Evolutionary conservation across 1,140 invertebrate species (phyloP), one percentile per base, ranked within the genome.

Genomic region (Euura saliciscinereae): DNA sequence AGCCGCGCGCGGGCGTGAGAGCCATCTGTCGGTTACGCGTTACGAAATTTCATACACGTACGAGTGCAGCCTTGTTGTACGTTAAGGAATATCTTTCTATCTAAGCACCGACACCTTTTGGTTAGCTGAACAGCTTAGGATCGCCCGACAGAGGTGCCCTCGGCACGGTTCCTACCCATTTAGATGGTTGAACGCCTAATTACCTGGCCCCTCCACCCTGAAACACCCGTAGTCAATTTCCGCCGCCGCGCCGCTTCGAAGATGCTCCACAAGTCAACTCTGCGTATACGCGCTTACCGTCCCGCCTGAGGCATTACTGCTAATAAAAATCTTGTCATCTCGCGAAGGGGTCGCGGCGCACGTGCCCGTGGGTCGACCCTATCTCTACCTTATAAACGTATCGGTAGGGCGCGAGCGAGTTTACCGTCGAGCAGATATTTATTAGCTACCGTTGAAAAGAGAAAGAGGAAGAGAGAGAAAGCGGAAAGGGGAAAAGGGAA

Each of bases 281-380:
- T 8, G 10, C 10, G 13, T 11, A 59, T 11, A 59, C 8, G 51
- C 51, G 51, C 10, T 59, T n/a, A n/a, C 51, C 13, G 8, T 59
- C 51, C 8, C 51, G 13, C 51, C 51, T n/a, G 51, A 8, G n/a
- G 45, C 74, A 71, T 78, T 73, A 77, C 72, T 78, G 75, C 71
- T 83, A 82, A 86, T 86, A 85, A 86, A 84, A 86, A 79, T 75
- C 78, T 76, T 83, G 81, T 84, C 84, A 82, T 82, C 79, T 79
- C 8, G 8, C 13, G 13, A 10, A 44, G 66, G 80, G 77, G 74
- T 75, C 70, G 75, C 74, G 66, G 66, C 71, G 78, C 84, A 86
- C 84, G 84, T 85, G 84, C 77, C 80, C 66, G 69, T 70, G 70
- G 71, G 42, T 65, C 73, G 69, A 65, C 71, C 45, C 68, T 66